Base-by-base conservation (phyloP, 2,888 invertebrate genomes). In the Iphiclides podalirius region DNA sequence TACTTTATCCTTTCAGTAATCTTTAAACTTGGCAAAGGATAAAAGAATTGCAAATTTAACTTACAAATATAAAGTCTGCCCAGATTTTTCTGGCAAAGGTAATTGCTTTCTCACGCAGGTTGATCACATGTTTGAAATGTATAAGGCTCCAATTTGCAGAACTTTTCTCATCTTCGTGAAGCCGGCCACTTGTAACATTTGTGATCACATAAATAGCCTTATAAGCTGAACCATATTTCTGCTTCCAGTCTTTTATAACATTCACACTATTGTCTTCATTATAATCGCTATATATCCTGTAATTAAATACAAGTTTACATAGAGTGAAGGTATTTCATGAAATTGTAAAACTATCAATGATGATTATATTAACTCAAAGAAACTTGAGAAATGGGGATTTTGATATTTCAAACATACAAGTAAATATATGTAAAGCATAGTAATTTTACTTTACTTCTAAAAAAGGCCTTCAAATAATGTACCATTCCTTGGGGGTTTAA, bases 51-150 rank as follows among this genome's bases (percentile, higher is more conserved):
- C 12, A 6, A 7, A 23, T 15, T 13, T 36, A 50, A 88, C 92
- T 91, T 89, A 97, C 96, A 89, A 96, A 94, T 55, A 97, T 74
- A 78, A 92, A 98, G 80, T 98, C 97, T 4, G 97, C 96, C 97
- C 97, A 97, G 46, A 91, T 90, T 57, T 90, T 79, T 58, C 94
- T 91, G 0, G 94, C 96, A 70, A 92, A 90, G 31, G 90, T 75
- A 6, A 97, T 75, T 0, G 95, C 95, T 57, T 92, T 82, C 73
- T 98, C 95, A 62, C 97, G 92, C 37, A 97, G 72, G 13, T 85
- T 70, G 54, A 98, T 97, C 9, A 98, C 83, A 78, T 96, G 94
- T 20, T 89, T 81, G 78, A 95, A 96, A 61, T 96, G 91, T 45
- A 90, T 84, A 0, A 84, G 71, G 0, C 95, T 92, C 98, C 98